Percentiles rank a stretch among this genome's conserved stretches.
Evolutionary conservation across 2,888 invertebrate species (phyloP).

Genomic region (Coecobrya sp.): DNA sequence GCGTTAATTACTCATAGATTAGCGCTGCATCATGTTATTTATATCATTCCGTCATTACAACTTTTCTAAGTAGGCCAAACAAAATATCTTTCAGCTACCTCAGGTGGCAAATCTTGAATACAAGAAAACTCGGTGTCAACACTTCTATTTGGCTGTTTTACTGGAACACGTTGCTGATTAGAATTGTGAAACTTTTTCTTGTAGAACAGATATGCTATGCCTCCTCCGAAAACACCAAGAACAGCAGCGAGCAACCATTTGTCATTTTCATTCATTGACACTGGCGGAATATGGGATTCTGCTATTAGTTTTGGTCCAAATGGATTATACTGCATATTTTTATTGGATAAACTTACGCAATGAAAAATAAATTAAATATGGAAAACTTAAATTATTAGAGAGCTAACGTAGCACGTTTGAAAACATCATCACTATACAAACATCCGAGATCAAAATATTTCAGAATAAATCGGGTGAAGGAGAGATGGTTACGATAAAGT

Average conservation of each 20-base stretch:
- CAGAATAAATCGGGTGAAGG: not conserved
- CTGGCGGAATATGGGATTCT: not conserved
- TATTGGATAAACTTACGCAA: not conserved
- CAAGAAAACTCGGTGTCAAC: conserved; percentile 43
- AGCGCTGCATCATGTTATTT: not conserved
- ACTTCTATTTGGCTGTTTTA: conserved; percentile 41
- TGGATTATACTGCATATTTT: not conserved
- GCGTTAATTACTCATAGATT: not conserved
- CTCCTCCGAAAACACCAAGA: conserved; percentile 55
- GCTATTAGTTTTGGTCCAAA: not conserved
- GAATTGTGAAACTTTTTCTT: not conserved
- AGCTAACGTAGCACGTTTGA: not conserved
- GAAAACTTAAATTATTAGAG: too few species aligned
- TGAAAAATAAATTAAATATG: not conserved
- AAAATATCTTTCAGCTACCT: conserved; percentile 41
- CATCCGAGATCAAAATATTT: not conserved
- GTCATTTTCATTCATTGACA: conserved; percentile 26
- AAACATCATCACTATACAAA: not conserved
- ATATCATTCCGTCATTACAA: not conserved
- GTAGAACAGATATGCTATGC: conserved; percentile 57
- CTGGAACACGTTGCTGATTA: not conserved
- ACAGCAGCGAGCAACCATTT: conserved; percentile 56
- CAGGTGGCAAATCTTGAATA: conserved; percentile 68
- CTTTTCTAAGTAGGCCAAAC: not conserved
- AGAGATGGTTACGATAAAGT: conserved; percentile 58